phyloP scores from a whole-genome alignment of 2,888 invertebrate genomes.

The Spatulosminthurus flaviceps region DNA sequence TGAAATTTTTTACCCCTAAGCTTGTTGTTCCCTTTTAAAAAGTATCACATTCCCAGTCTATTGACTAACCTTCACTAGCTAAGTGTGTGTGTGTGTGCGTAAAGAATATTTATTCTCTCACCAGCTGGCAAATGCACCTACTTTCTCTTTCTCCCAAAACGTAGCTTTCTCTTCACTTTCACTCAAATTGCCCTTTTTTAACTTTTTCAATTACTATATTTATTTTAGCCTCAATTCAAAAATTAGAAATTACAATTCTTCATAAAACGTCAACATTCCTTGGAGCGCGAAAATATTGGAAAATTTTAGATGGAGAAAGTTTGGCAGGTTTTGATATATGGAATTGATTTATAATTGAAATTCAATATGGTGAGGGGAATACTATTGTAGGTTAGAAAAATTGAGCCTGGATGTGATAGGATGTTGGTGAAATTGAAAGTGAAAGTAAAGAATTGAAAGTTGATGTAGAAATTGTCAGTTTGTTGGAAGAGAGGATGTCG shows the following conservation, averaged over 20 bases:
- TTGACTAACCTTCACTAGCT: neutral
- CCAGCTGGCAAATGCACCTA: too few species aligned
- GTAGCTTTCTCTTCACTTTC: too few species aligned
- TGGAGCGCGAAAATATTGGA: too few species aligned
- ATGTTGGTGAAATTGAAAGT: slow-evolving; percentile 5
- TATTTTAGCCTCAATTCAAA: too few species aligned
- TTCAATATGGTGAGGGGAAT: neutral
- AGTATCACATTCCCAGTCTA: neutral
- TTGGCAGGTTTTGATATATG: too few species aligned
- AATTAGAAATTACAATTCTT: too few species aligned
- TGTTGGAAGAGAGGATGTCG: slow-evolving; percentile 13
- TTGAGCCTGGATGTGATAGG: neutral
- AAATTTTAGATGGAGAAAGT: too few species aligned
- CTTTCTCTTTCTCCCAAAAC: too few species aligned
- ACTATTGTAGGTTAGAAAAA: neutral
- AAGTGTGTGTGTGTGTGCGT: neutral
- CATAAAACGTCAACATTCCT: too few species aligned
- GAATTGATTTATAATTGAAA: neutral
- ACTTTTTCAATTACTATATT: too few species aligned
- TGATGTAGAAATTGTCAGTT: slow-evolving; percentile 3
- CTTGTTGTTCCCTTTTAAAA: neutral
- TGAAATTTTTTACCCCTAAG: neutral
- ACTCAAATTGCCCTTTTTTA: too few species aligned
- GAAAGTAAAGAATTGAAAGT: slow-evolving; percentile 18
- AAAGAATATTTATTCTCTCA: too few species aligned